These are phyloP conservation scores for Danio kyathit DNA, from an alignment of 2,797 vertebrate species.

Conservation along the genomic window DNA sequence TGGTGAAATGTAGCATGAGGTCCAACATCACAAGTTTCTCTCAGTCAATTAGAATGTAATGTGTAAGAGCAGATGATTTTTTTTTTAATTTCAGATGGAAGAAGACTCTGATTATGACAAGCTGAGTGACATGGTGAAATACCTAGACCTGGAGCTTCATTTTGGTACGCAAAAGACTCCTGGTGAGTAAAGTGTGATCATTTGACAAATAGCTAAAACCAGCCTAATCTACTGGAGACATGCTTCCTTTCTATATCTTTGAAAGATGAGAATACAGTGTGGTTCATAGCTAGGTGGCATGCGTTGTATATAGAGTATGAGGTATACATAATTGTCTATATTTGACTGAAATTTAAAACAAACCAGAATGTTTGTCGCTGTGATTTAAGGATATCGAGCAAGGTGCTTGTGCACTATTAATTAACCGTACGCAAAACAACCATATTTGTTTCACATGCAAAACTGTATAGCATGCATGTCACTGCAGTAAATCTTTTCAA, in stretches of 20 bases:
- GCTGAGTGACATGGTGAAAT: constrained; percentile 98
- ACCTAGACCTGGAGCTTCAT: constrained; percentile 96
- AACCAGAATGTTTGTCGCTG: too few relatives aligned
- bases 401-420: too few relatives aligned
- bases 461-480: too few relatives aligned
- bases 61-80: constrained; percentile 19
- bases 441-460: too few relatives aligned
- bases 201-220: neutral
- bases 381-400: too few relatives aligned
- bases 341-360: too few relatives aligned
- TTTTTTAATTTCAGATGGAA: constrained; percentile 82
- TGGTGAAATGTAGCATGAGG: neutral
- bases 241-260: neutral
- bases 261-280: neutral
- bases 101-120: constrained; percentile 97
- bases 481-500: too few relatives aligned
- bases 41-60: neutral
- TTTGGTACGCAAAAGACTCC: constrained; percentile 93
- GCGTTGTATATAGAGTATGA: neutral
- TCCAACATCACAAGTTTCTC: neutral
- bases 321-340: too few relatives aligned
- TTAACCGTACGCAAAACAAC: too few relatives aligned
- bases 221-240: neutral
- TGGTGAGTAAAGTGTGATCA: constrained; percentile 79
- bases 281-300: neutral